phyloP scores from a whole-genome alignment of 2,888 invertebrate species.

The Congeria kusceri region DNA sequence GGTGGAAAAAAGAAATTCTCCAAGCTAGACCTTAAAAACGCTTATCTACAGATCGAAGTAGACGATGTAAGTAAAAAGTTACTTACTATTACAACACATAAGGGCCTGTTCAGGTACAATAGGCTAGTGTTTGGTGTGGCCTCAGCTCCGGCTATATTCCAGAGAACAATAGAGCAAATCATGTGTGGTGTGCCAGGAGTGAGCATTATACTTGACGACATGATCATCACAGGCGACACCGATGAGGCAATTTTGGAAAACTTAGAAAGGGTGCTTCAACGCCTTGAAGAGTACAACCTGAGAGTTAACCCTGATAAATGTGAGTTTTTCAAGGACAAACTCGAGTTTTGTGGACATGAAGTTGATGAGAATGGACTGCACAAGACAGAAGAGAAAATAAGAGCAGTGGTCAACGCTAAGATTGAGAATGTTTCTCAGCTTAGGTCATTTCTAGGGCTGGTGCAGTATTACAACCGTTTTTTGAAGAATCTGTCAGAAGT shows the following conservation, averaged over 20 bases:
- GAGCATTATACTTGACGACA: constrained; percentile 43
- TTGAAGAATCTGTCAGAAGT: constrained; percentile 36
- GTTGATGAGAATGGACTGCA: constrained; percentile 45
- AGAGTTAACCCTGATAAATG: constrained; percentile 46
- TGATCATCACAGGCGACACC: constrained; percentile 39
- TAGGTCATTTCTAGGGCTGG: too few species aligned
- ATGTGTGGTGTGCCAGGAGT: constrained; percentile 58
- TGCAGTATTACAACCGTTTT: constrained; percentile 47
- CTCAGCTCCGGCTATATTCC: constrained; percentile 65
- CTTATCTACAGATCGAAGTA: too few species aligned
- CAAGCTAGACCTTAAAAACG: too few species aligned
- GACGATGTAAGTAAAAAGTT: constrained; percentile 39
- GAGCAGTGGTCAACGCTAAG: constrained; percentile 39
- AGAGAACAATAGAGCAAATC: constrained; percentile 69
- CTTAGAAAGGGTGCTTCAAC: constrained; percentile 31
- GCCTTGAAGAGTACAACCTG: constrained; percentile 28
- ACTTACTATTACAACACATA: background rate
- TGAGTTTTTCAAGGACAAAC: constrained; percentile 38
- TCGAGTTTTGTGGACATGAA: constrained; percentile 49
- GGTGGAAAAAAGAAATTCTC: too few species aligned
- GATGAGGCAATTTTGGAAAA: constrained; percentile 36
- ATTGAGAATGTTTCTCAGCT: constrained; percentile 36
- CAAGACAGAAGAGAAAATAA: constrained; percentile 44
- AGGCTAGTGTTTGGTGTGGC: constrained; percentile 67
- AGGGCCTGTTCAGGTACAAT: constrained; percentile 64